Percentiles rank a stretch among this genome's conserved stretches.
Evolutionary conservation across 2,113 vertebrate genomes (phyloP).

Genomic region (Lota lota): DNA sequence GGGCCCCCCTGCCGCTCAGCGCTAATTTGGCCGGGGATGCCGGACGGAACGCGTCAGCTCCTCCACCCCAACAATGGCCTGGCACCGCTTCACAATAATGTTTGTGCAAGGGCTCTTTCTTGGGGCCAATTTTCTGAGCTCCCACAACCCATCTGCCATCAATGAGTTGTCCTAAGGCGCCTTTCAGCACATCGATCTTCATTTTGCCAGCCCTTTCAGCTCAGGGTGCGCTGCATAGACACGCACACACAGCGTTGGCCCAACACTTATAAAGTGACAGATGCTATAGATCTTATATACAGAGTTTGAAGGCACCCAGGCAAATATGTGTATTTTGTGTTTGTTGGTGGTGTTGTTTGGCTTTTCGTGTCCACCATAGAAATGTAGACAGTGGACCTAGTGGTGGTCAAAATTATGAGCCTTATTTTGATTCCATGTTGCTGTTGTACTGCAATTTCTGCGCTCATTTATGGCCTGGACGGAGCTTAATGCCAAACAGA

Average conservation of each 20-base stretch:
- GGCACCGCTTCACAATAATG: conserved; percentile 69
- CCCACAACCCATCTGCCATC: conserved; percentile 69
- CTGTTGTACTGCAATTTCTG: no score
- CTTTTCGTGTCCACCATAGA: background rate
- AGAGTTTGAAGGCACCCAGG: conserved; percentile 14
- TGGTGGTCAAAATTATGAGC: no score
- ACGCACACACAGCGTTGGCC: conserved; percentile 31
- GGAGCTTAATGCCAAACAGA: no score
- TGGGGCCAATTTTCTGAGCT: conserved; percentile 55
- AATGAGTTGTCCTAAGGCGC: conserved; percentile 63
- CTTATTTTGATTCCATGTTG: no score
- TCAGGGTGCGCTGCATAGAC: conserved; percentile 23
- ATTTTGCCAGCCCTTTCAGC: conserved; percentile 46
- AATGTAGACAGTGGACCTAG: no score
- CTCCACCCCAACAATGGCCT: conserved; percentile 52
- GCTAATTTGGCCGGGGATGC: conserved; percentile 72
- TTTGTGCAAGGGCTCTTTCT: conserved; percentile 73
- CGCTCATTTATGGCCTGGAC: no score
- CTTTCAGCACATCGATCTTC: conserved; percentile 60
- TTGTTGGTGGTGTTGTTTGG: background rate
- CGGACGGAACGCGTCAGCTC: conserved; percentile 44
- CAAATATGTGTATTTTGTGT: conserved; percentile 18
- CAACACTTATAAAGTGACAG: conserved; percentile 47
- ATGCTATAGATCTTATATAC: conserved; percentile 51
- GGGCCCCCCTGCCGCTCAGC: conserved; percentile 55